These are phyloP conservation scores for Lomographa bimaculata DNA, from an alignment of 2,888 invertebrate genomes.

Conservation along the genomic window DNA sequence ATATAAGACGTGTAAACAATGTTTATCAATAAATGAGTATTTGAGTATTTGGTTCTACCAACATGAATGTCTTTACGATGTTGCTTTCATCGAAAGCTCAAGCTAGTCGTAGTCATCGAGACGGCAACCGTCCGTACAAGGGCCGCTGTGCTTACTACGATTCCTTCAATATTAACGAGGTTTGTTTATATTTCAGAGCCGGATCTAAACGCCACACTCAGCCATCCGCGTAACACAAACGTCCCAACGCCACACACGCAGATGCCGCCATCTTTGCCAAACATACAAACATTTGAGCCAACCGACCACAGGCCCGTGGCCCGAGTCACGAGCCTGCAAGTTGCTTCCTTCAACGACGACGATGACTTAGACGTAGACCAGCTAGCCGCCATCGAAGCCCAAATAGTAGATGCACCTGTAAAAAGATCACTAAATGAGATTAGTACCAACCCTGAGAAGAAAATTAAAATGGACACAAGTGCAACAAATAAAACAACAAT, in stretches of 20 bases:
- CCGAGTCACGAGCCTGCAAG: slow-evolving; percentile 48
- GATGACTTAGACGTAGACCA: slow-evolving; percentile 68
- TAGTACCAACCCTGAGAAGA: slow-evolving; percentile 54
- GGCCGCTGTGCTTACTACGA: too few species aligned
- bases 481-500: too few species aligned
- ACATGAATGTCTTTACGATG: too few species aligned
- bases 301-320: slow-evolving; percentile 45
- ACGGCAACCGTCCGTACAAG: too few species aligned
- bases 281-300: slow-evolving; percentile 28
- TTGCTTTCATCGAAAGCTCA: too few species aligned
- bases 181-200: slow-evolving; percentile 51
- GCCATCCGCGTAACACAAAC: slow-evolving; percentile 46
- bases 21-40: too few species aligned
- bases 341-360: slow-evolving; percentile 44
- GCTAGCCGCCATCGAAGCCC: slow-evolving; percentile 62
- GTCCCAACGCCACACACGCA: slow-evolving; percentile 50
- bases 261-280: slow-evolving; percentile 40
- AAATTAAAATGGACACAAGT: slow-evolving; percentile 43
- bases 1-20: too few species aligned
- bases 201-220: slow-evolving; percentile 42
- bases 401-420: slow-evolving; percentile 43
- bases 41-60: too few species aligned
- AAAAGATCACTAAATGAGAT: slow-evolving; percentile 47
- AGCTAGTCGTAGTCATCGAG: too few species aligned
- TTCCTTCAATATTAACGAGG: too few species aligned